Evolutionary conservation across 1,140 invertebrate genomes (phyloP), one percentile per base, ranked within the genome.

Genomic region (Drosophila truncata): DNA sequence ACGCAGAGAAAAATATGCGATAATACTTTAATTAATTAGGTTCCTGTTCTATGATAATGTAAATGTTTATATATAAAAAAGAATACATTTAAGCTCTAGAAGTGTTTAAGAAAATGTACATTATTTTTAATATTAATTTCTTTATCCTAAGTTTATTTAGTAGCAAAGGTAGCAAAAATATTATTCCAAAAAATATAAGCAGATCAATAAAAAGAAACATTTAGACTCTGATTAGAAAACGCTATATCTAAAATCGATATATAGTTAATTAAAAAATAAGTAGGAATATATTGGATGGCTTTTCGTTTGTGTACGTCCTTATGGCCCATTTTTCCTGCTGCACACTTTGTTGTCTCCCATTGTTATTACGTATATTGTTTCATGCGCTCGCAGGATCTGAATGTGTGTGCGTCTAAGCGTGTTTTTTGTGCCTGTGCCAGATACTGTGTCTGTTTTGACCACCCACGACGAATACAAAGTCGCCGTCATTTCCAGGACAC

Each of bases 401-500:
- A n/a, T 79, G 77, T 61, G 57, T 66, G 42, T 73, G 65, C 54
- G 39, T 59, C 55, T 71, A 18, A 70, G 25, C 41, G 33, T 54
- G 33, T n/a, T 73, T 46, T 73, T 55, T 73, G 20, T 42, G 35
- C 39, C 31, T 44, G 42, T 6, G 27, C 31, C 27, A n/a, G 18
- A 52, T 50, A 54, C 33, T 62, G 33, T 54, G 35, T 42, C 16
- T 78, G 63, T 64, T 52, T 62, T 31, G 76, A 42, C 59, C 78
- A 77, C 65, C 63, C 66, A 80, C 62, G 66, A 69, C 29, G 57
- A 85, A 74, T 61, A 85, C 78, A 81, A 85, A 86, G 69, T 86
- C 69, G 46, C 82, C 69, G 78, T 75, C 82, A 86, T 82, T 86
- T 86, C 75, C 69, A 78, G 78, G 61, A 87, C 71, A 87, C 83